These are phyloP conservation scores for Ligdia adustata DNA, from an alignment of 2,888 invertebrate genomes.

Conservation along the genomic window DNA sequence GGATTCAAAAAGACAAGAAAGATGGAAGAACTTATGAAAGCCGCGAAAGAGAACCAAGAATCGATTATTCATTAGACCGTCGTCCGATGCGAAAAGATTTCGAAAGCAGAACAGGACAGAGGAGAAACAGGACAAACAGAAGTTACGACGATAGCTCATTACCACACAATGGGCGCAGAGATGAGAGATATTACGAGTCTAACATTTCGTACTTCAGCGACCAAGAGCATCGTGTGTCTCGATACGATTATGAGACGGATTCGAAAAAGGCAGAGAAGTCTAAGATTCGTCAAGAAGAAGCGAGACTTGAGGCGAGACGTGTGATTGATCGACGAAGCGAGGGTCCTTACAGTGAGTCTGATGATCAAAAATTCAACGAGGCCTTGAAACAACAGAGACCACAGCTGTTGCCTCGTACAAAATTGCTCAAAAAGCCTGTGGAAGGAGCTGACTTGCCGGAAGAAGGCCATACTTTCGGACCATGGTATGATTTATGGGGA, in stretches of 20 bases:
- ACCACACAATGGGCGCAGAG: constrained; percentile 69
- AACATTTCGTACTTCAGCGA: constrained; percentile 79
- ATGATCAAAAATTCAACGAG: constrained; percentile 83
- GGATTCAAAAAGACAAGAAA: constrained; percentile 61
- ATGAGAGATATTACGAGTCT: constrained; percentile 74
- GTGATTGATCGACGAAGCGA: constrained; percentile 70
- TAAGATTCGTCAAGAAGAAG: constrained; percentile 78
- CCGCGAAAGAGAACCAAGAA: constrained; percentile 62
- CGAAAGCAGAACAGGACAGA: constrained; percentile 64
- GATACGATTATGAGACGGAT: constrained; percentile 80
- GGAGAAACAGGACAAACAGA: constrained; percentile 62
- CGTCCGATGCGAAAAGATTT: constrained; percentile 69
- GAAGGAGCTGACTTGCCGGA: constrained; percentile 78
- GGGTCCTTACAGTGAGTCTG: constrained; percentile 76
- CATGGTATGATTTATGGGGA: constrained; percentile 96
- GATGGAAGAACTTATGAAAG: constrained; percentile 63
- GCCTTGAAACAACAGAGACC: constrained; percentile 79
- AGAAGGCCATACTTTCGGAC: constrained; percentile 90
- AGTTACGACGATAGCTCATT: constrained; percentile 78
- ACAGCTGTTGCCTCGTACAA: constrained; percentile 88
- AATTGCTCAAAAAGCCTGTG: constrained; percentile 84
- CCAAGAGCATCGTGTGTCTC: constrained; percentile 68
- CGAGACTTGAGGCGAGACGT: constrained; percentile 71
- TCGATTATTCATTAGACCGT: constrained; percentile 76
- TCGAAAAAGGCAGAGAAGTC: constrained; percentile 81